Conservation (phyloP, 2,888 invertebrate species). For the Erannis defoliaria region DNA sequence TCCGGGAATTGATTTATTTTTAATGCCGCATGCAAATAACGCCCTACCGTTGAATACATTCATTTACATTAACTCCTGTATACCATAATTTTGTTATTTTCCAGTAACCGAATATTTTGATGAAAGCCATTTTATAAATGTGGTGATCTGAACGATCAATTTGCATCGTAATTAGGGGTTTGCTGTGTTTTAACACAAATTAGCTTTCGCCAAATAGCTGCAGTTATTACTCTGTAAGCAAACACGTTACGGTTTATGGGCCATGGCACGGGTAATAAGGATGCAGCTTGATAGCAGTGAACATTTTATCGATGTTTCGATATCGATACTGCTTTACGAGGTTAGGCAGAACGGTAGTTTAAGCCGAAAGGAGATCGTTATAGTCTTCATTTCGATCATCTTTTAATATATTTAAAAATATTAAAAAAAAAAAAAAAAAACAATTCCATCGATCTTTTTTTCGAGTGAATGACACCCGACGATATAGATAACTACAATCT, state of each 20-base stretch:
- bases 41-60: slow-evolving; percentile 32
- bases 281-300: slow-evolving; percentile 3
- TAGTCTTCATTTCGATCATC: too few species aligned
- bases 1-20: slow-evolving; percentile 33
- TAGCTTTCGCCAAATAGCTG: slow-evolving; percentile 67
- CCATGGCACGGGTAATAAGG: slow-evolving; percentile 27
- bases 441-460: too few species aligned
- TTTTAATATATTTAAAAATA: too few species aligned
- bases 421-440: too few species aligned
- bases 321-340: not conserved
- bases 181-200: slow-evolving; percentile 77
- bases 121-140: slow-evolving; percentile 69
- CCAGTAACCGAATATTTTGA: slow-evolving; percentile 55
- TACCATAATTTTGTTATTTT: slow-evolving; percentile 33
- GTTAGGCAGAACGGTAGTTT: too few species aligned
- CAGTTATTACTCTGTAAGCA: slow-evolving; percentile 58
- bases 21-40: slow-evolving; percentile 36
- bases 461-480: too few species aligned
- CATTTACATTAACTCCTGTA: slow-evolving; percentile 41
- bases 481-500: too few species aligned
- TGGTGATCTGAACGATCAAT: slow-evolving; percentile 77
- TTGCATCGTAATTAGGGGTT: slow-evolving; percentile 82
- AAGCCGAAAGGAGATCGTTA: too few species aligned
- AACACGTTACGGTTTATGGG: slow-evolving; percentile 55
- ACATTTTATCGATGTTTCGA: not conserved